phyloP scores from a whole-genome alignment of 2,113 vertebrate species.

The Centropus bengalensis region DNA sequence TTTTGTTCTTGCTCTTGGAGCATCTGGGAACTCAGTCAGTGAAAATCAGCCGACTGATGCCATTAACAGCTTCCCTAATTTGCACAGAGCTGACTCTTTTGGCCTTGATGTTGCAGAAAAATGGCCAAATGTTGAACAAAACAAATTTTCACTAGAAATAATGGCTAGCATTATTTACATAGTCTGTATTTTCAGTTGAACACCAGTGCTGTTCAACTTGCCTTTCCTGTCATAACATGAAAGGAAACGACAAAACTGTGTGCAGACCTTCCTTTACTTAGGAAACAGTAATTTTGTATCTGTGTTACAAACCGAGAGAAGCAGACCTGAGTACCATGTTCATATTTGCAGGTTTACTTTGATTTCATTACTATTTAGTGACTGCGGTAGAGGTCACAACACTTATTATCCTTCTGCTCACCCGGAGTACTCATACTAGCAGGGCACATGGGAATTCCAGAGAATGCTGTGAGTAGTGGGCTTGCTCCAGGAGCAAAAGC shows the following conservation, averaged over 20 bases:
- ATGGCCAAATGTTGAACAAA: background rate
- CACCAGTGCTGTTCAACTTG: background rate
- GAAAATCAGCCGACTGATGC: background rate
- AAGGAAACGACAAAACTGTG: background rate
- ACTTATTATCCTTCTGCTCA: background rate
- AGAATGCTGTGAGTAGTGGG: background rate
- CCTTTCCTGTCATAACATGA: background rate
- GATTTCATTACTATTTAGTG: background rate
- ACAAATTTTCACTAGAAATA: background rate
- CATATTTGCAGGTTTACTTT: background rate
- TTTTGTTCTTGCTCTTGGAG: background rate
- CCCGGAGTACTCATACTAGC: background rate
- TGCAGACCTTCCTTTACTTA: background rate
- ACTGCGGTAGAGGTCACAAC: background rate
- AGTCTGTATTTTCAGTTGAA: background rate
- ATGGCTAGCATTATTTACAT: background rate
- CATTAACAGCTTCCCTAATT: background rate
- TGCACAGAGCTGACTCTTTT: background rate
- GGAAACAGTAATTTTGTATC: background rate
- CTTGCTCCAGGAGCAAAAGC: background rate
- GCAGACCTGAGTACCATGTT: background rate
- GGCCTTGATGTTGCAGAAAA: background rate
- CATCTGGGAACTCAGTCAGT: background rate
- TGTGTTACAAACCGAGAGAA: background rate
- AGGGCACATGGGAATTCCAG: background rate